Percentiles rank a stretch among this genome's conserved stretches.
These are phyloP conservation scores for Anguilla japonica DNA, from an alignment of 2,113 vertebrate genomes.

Conservation along the genomic window DNA sequence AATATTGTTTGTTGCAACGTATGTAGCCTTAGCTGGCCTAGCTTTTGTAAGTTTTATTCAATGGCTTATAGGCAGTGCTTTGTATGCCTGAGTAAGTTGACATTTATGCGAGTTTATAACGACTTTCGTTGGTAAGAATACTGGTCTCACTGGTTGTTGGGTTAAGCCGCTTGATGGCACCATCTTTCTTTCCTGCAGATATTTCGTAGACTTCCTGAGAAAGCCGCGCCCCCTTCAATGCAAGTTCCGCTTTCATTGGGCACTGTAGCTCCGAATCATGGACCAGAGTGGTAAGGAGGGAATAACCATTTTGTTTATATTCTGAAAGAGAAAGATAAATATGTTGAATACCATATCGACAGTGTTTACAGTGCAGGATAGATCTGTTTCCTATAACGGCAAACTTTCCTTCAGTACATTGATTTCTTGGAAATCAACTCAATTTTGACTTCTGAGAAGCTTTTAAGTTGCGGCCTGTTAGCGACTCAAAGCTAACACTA, in stretches of 20 bases:
- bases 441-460: not conserved
- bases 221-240: not conserved
- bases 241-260: constrained; percentile 27
- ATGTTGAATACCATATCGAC: not conserved
- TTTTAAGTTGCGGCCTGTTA: constrained; percentile 8
- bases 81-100: no score
- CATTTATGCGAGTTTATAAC: no score
- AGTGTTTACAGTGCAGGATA: no score
- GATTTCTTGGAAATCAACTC: not conserved
- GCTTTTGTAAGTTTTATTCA: no score
- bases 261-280: constrained; percentile 23
- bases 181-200: no score
- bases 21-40: no score
- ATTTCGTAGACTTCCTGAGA: not conserved
- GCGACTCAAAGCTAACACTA: not conserved
- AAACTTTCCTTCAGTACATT: not conserved
- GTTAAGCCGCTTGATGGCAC: not conserved
- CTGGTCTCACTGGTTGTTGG: not conserved
- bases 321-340: not conserved
- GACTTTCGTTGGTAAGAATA: no score
- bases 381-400: not conserved
- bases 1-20: no score
- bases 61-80: no score
- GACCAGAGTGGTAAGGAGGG: constrained; percentile 29
- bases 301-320: not conserved